Evolutionary conservation across 2,888 invertebrate genomes (phyloP), one percentile per base, ranked within the genome.

Genomic region (Hydroisotoma schaefferi): DNA sequence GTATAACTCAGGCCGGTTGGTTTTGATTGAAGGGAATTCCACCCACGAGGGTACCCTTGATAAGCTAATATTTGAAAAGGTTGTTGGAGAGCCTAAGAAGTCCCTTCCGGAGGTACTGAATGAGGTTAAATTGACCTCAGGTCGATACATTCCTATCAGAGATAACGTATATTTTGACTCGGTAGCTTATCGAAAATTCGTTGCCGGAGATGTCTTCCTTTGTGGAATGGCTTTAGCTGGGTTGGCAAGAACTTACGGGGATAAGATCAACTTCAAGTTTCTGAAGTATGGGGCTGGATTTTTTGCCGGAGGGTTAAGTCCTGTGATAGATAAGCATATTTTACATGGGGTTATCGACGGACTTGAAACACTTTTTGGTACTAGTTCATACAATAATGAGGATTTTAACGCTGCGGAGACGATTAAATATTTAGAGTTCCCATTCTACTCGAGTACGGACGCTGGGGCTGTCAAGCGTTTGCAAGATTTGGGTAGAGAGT

Each of bases 261-360:
- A 65, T n/a, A 46, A 49, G 38, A 15, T 67, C 1, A 59, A 61
- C 37, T 64, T 67, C 46, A 67, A 67, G 33, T 67, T 67, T 49
- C 43, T 67, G 25, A 67, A 67, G 48, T 67, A 67, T 56, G 64
- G 67, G 23, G 60, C 67, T 2, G 67, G 67, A 22, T 62, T 59
- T 43, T 67, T 67, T 57, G 67, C 64, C 5, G 59, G 67, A 25
- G 57, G 56, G 20, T 62, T 64, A 54, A 53, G n/a, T 2, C 29
- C 48, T 1, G 29, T 57, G 18, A 49, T 61, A 12, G 29, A 59
- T 18, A 26, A 27, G 0, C 27, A 59, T 25, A 59, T 67, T 44
- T 33, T 64, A 12, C 2, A 37, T 3, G 67, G 57, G 5, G 64
- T 67, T 25, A 12, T 67, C n/a, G 61, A 59, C 49, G 67, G 67